These are phyloP conservation scores for Isaurus tuberculatus DNA, from an alignment of 92 coral and sea anemone species.

Conservation along the genomic window DNA sequence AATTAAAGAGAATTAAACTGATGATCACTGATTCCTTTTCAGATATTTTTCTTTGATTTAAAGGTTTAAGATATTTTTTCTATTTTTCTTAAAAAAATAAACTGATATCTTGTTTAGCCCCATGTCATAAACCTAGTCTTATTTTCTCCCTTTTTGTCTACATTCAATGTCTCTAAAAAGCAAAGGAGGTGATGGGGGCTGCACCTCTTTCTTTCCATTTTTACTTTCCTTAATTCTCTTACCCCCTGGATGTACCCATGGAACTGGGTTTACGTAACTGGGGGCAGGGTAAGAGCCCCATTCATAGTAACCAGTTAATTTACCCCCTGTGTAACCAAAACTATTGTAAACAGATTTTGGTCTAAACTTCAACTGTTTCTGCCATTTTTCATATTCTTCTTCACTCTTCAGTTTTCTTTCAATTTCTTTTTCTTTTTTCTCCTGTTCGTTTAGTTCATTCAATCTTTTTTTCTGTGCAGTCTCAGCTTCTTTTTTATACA, in stretches of 20 bases:
- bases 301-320: conserved; percentile 86
- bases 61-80: too few relatives aligned
- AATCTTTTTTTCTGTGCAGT: conserved; percentile 57
- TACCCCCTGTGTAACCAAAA: conserved; percentile 79
- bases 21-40: too few relatives aligned
- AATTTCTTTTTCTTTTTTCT: conserved; percentile 70
- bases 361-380: conserved; percentile 64
- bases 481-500: conserved; percentile 65
- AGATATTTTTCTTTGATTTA: too few relatives aligned
- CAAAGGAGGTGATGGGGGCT: conserved; percentile 91
- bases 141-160: conserved; percentile 43
- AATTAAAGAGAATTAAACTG: too few relatives aligned
- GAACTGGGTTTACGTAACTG: conserved; percentile 88
- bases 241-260: conserved; percentile 84
- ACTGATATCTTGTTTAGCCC: not conserved
- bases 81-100: too few relatives aligned
- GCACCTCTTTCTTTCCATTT: conserved; percentile 67
- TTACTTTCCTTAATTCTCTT: conserved; percentile 64
- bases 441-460: conserved; percentile 63
- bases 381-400: conserved; percentile 89
- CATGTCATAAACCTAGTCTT: not conserved
- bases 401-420: conserved; percentile 77
- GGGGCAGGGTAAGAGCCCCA: conserved; percentile 99
- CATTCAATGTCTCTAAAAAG: conserved; percentile 88
- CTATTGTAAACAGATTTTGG: conserved; percentile 68